phyloP scores from a whole-genome alignment of 2,888 invertebrate genomes.

The Acanthococcus lagerstroemiae region DNA sequence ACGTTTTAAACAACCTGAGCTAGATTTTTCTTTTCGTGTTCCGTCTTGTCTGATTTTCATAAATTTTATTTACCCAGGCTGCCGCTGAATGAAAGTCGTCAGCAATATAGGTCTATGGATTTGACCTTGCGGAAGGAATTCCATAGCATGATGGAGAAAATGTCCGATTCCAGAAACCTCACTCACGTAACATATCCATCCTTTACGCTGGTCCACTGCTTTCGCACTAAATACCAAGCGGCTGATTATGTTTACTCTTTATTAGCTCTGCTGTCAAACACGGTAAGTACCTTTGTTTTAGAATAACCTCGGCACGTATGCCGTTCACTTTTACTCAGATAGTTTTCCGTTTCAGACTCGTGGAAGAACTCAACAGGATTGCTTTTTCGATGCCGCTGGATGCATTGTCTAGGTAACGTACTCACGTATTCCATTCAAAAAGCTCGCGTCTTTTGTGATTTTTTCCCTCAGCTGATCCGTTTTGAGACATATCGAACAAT shows the following conservation, averaged over 20 bases:
- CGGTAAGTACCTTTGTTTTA: slow-evolving; percentile 43
- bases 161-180: slow-evolving; percentile 56
- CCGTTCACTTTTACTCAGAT: neutral
- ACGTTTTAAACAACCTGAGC: too few species aligned
- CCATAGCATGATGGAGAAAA: slow-evolving; percentile 56
- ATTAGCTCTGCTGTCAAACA: slow-evolving; percentile 66
- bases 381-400: slow-evolving; percentile 63
- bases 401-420: slow-evolving; percentile 48
- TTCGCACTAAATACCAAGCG: slow-evolving; percentile 66
- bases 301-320: neutral
- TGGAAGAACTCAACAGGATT: slow-evolving; percentile 53
- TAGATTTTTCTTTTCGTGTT: slow-evolving; percentile 18
- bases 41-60: neutral
- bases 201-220: slow-evolving; percentile 72
- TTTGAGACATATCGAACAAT: too few species aligned
- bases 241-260: slow-evolving; percentile 72
- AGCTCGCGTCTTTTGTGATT: too few species aligned
- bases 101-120: slow-evolving; percentile 82
- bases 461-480: too few species aligned
- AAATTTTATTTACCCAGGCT: slow-evolving; percentile 45
- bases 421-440: too few species aligned
- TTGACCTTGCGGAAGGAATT: slow-evolving; percentile 66
- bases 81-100: slow-evolving; percentile 75
- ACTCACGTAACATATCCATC: slow-evolving; percentile 62
- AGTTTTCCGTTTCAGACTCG: slow-evolving; percentile 43